Evolutionary conservation across 2,113 vertebrate genomes (phyloP).

Genomic region (Anser brachyrhynchus): DNA sequence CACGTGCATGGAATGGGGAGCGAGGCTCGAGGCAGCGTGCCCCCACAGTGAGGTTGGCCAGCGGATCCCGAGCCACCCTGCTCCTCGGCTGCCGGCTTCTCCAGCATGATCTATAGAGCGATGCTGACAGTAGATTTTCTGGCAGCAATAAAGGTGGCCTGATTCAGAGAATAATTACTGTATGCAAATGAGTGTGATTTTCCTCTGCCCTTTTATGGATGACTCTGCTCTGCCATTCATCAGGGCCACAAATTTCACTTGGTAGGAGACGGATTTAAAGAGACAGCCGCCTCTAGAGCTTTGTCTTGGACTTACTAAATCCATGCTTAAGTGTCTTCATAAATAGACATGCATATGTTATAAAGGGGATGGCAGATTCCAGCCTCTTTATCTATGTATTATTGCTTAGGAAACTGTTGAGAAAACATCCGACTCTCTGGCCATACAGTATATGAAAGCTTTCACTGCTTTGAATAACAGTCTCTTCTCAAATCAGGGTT

Average conservation of each 20-base stretch:
- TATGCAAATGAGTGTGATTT: conserved; percentile 86
- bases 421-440: conserved; percentile 1
- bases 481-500: not conserved
- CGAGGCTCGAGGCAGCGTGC: fast-evolving
- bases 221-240: conserved; percentile 82
- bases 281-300: conserved; percentile 77
- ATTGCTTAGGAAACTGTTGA: conserved; percentile 56
- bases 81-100: conserved; percentile 72
- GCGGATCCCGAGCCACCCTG: conserved; percentile 32
- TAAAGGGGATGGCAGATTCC: conserved; percentile 49
- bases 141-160: conserved; percentile 85
- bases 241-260: conserved; percentile 81
- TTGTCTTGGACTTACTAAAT: conserved; percentile 74
- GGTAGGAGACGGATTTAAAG: conserved; percentile 82
- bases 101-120: conserved; percentile 78
- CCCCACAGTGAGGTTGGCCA: not conserved
- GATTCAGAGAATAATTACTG: conserved; percentile 87
- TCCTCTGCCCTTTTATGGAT: conserved; percentile 85
- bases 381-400: conserved; percentile 55
- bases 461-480: conserved; percentile 50
- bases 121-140: conserved; percentile 86
- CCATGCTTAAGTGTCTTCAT: conserved; percentile 70
- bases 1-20: not conserved
- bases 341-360: conserved; percentile 64
- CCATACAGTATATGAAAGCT: conserved; percentile 30